A percentile compares a stretch with the other conserved stretches of the same genome.
Conservation (phyloP, 2,888 invertebrate species). For the Latrodectus elegans region DNA sequence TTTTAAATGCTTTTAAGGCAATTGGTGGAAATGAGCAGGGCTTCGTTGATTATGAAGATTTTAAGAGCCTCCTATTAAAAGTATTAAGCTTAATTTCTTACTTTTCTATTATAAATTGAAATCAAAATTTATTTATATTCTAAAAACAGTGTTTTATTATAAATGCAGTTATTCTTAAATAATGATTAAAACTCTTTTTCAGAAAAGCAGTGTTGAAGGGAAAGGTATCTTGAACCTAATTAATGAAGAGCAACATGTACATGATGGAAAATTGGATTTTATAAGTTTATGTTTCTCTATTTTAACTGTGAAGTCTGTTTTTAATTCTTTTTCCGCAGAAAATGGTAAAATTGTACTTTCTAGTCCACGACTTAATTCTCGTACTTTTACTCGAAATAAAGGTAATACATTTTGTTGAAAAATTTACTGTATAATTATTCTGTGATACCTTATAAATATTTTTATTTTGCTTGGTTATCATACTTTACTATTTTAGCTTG, state of each 20-base stretch:
- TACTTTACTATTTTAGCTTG: neutral
- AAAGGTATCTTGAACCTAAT: constrained; percentile 28
- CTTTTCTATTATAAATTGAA: neutral
- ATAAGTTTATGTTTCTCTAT: constrained; percentile 36
- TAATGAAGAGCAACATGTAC: constrained; percentile 32
- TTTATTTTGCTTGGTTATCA: neutral
- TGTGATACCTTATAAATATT: neutral
- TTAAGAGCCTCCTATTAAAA: constrained; percentile 14
- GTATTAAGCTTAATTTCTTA: constrained; percentile 1
- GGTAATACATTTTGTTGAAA: neutral
- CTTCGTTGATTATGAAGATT: constrained; percentile 40
- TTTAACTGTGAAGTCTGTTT: constrained; percentile 22
- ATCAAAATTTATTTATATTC: neutral
- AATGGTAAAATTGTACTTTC: constrained; percentile 27
- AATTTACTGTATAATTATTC: neutral
- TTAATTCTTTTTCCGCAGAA: constrained; percentile 28
- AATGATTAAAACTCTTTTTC: neutral
- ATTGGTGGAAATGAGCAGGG: constrained; percentile 42
- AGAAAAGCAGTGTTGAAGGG: constrained; percentile 19
- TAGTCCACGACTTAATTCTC: constrained; percentile 18
- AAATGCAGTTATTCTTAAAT: too few relatives aligned
- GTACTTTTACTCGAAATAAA: constrained; percentile 29
- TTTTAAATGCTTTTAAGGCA: constrained; percentile 46
- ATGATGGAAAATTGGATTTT: constrained; percentile 22
- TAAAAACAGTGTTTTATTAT: neutral